Conservation (phyloP, 2,888 invertebrate species). For the Meiosimyza platycephala region DNA sequence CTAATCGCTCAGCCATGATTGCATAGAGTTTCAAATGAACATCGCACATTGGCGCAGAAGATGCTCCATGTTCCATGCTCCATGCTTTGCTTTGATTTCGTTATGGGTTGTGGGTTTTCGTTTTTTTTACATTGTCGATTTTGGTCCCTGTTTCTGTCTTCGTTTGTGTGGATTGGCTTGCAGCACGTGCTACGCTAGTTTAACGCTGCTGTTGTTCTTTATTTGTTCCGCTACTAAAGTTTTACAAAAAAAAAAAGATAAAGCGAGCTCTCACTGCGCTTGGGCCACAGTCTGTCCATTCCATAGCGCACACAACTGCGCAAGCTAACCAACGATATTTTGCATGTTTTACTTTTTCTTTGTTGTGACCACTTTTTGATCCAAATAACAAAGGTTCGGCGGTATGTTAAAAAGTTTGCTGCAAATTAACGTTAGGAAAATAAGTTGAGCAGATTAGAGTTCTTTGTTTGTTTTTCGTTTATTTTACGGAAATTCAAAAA, state of each 20-base stretch:
- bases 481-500: neutral
- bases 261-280: conserved; percentile 21
- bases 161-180: conserved; percentile 26
- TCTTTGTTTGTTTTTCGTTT: too few species aligned
- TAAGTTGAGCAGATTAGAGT: too few species aligned
- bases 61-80: conserved; percentile 59
- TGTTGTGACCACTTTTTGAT: neutral
- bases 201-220: conserved; percentile 28
- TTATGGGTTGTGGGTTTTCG: neutral
- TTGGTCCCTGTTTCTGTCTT: neutral
- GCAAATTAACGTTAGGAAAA: conserved; percentile 9
- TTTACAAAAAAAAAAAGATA: conserved; percentile 21
- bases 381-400: neutral
- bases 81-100: conserved; percentile 60
- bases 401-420: too few species aligned
- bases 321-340: neutral
- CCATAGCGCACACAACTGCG: neutral
- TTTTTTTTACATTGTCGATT: neutral
- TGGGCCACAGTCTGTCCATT: neutral
- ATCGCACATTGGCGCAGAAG: conserved; percentile 34
- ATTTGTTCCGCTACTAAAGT: conserved; percentile 18
- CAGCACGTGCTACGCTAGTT: conserved; percentile 36
- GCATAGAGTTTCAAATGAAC: neutral
- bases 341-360: neutral
- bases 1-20: conserved; percentile 22